phyloP scores from a whole-genome alignment of 2,113 vertebrate genomes.

The Urocynchramus pylzowi region DNA sequence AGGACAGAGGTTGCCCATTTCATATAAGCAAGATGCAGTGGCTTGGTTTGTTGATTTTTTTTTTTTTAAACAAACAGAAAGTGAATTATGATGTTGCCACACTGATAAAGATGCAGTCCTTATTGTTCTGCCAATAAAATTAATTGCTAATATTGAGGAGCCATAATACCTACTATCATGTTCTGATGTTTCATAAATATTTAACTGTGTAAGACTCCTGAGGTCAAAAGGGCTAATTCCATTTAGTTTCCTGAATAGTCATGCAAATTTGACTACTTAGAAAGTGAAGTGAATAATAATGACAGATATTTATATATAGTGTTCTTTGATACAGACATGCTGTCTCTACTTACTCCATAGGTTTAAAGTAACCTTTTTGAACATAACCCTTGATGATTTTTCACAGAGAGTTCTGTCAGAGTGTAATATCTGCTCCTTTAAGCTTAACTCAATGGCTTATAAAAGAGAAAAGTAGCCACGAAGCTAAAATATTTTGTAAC shows the following conservation, averaged over 20 bases:
- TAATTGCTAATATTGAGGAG: constrained; percentile 63
- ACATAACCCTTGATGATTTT: background rate
- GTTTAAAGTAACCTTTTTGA: background rate
- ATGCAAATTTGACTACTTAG: background rate
- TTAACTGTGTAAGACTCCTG: constrained; percentile 47
- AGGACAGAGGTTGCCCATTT: background rate
- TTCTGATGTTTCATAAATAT: constrained; percentile 63
- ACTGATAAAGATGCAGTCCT: background rate
- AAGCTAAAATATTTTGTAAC: background rate
- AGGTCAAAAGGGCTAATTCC: constrained; percentile 51
- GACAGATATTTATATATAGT: background rate
- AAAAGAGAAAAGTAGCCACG: background rate
- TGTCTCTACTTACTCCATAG: background rate
- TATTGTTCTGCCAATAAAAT: constrained; percentile 68
- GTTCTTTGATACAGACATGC: background rate
- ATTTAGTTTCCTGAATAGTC: constrained; percentile 5
- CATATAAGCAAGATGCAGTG: background rate
- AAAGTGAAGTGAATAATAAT: constrained; percentile 24
- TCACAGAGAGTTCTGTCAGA: background rate
- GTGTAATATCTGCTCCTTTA: background rate
- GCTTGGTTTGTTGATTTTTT: background rate
- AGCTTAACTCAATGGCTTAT: background rate
- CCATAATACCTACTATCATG: constrained; percentile 41
- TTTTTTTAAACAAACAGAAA: background rate
- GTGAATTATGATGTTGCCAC: background rate